These are phyloP conservation scores for Sander lucioperca DNA, from an alignment of 2,113 vertebrate genomes.

Conservation along the genomic window DNA sequence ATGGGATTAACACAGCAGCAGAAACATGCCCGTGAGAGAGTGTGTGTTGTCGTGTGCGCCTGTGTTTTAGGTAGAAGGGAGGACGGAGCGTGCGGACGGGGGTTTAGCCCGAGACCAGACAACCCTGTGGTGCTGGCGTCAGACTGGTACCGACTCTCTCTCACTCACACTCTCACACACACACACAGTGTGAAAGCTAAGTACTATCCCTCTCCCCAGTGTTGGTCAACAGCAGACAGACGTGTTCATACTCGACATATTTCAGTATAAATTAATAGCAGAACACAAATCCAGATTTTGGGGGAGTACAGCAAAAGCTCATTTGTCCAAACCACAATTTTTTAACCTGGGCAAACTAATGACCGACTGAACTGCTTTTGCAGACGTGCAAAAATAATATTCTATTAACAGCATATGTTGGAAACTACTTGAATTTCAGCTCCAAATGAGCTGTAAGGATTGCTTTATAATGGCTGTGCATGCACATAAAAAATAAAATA, in stretches of 20 bases:
- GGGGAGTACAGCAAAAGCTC: conserved; percentile 40
- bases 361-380: conserved; percentile 49
- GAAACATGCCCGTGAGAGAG: conserved; percentile 20
- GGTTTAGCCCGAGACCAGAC: conserved; percentile 58
- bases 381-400: conserved; percentile 72
- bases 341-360: conserved; percentile 48
- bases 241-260: conserved; percentile 41
- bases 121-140: conserved; percentile 67
- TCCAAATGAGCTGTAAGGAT: conserved; percentile 31
- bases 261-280: conserved; percentile 34
- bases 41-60: conserved; percentile 24
- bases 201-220: conserved; percentile 23
- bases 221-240: conserved; percentile 66
- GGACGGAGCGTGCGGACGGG: conserved; percentile 2
- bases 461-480: conserved; percentile 18
- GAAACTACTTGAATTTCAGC: conserved; percentile 41
- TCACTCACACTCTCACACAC: conserved; percentile 2
- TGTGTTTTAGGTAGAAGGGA: conserved; percentile 34
- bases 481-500: background rate
- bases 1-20: conserved; percentile 49
- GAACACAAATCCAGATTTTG: conserved; percentile 60
- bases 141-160: conserved; percentile 46
- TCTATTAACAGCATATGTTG: conserved; percentile 58
- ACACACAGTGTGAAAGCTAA: conserved; percentile 39
- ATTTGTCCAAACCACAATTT: conserved; percentile 63